Evolutionary conservation across 2,113 vertebrate genomes (phyloP).

Genomic region (Pitta sordida): DNA sequence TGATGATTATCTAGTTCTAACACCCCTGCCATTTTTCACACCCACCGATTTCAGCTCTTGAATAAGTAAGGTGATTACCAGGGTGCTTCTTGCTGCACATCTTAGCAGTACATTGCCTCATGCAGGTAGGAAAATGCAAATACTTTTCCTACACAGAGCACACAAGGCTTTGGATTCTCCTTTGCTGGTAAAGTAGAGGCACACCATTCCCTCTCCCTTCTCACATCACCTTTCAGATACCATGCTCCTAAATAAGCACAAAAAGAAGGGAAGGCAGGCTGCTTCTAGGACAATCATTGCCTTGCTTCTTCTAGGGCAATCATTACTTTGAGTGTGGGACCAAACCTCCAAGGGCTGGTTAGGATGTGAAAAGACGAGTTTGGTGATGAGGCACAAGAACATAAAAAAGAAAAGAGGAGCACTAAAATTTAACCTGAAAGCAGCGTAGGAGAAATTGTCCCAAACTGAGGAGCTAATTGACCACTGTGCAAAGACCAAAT

Average conservation of each 20-base stretch:
- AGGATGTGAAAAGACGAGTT: not conserved
- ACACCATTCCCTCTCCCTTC: not conserved
- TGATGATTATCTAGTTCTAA: not conserved
- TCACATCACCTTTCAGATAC: not conserved
- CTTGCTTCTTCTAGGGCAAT: not conserved
- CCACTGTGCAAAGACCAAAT: not conserved
- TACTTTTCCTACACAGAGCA: not conserved
- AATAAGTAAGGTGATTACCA: not conserved
- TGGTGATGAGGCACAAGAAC: not conserved
- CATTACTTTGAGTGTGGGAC: rapidly evolving
- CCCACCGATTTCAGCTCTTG: not conserved
- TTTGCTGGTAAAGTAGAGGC: not conserved
- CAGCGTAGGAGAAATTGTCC: not conserved
- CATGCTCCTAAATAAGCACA: not conserved
- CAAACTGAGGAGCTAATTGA: not conserved
- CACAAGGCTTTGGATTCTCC: not conserved
- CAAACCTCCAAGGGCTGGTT: not conserved
- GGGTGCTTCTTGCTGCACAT: not conserved
- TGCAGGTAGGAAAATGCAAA: not conserved
- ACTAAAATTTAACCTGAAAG: not conserved
- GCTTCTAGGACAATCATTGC: not conserved
- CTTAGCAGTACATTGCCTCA: not conserved
- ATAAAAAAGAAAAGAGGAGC: not conserved
- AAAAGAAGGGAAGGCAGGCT: not conserved
- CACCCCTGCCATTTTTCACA: not conserved